Evolutionary conservation across 2,113 vertebrate genomes (phyloP), one percentile per base, ranked within the genome.

Genomic region (Podocnemis expansa): DNA sequence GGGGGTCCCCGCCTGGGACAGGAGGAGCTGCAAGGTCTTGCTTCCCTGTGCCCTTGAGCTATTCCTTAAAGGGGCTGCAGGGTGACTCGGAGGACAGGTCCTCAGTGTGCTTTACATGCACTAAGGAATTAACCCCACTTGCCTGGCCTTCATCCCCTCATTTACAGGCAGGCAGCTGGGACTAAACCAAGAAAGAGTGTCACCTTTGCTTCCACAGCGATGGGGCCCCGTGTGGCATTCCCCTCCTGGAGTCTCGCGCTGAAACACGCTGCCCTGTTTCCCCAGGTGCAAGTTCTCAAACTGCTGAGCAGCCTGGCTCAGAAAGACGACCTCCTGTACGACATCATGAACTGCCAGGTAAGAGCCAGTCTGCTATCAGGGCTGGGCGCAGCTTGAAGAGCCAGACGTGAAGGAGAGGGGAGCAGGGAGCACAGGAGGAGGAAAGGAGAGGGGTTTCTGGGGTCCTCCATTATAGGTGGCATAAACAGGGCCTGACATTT

Each of bases 301-400:
- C 58, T 97, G 80, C 89, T 96, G 49, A 92, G 88, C 70, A 76
- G 29, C 19, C 83, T 96, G 55, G 80, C 91, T 2, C 91, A 97
- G 84, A 96, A 96, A 70, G 55, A 55, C 5, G 93, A 94, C 56
- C 94, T 97, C 38, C 94, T 97, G 34, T 95, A 95, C 41, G 93
- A 93, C 56, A 91, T 95, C 67, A 93, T 97, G 91, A 95, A 93
- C 90, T 96, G 96, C 55, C 88, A 75, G 75, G 63, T 88, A n/a
- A 76, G 73, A 41, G 41, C 41, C 73, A 29, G 45, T 51, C 38
- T 13, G 9, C 41, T 41, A 31, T 16, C 54, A 34, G n/a, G 4
- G 2, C 45, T 1, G 11, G 45, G n/a, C 38, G 22, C 2, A 34
- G 24, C 56, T 63, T 56, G 93, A 82, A 38, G 47, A 56, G 63